Evolutionary conservation across 2,113 vertebrate genomes (phyloP).

Genomic region (Cettia cetti): DNA sequence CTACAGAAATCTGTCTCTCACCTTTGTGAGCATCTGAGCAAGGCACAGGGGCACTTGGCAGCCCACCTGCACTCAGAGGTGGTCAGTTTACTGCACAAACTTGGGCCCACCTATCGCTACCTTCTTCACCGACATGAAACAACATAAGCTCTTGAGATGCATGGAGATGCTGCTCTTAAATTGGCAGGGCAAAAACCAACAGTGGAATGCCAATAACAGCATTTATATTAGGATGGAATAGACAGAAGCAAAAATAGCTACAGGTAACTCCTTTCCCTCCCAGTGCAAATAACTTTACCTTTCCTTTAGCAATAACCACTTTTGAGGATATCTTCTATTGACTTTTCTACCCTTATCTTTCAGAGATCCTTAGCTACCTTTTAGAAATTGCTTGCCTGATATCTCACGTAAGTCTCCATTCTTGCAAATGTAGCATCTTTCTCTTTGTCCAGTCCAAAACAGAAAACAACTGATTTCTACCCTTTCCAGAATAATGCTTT

Average conservation of each 20-base stretch:
- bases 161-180: background rate
- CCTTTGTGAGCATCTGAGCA: background rate
- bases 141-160: background rate
- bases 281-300: background rate
- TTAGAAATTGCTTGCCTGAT: background rate
- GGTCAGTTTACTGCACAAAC: background rate
- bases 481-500: background rate
- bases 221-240: background rate
- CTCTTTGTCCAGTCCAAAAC: background rate
- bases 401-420: background rate
- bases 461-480: background rate
- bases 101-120: rapidly evolving
- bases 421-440: background rate
- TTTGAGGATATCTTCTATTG: background rate
- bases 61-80: background rate
- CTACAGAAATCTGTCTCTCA: background rate
- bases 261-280: background rate
- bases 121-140: background rate
- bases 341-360: background rate
- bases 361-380: background rate
- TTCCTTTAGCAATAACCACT: background rate
- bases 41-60: background rate
- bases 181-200: background rate
- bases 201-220: background rate
- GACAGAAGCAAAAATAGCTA: background rate